These are phyloP conservation scores for Colaptes auratus DNA, from an alignment of 2,113 vertebrate species.

Conservation along the genomic window DNA sequence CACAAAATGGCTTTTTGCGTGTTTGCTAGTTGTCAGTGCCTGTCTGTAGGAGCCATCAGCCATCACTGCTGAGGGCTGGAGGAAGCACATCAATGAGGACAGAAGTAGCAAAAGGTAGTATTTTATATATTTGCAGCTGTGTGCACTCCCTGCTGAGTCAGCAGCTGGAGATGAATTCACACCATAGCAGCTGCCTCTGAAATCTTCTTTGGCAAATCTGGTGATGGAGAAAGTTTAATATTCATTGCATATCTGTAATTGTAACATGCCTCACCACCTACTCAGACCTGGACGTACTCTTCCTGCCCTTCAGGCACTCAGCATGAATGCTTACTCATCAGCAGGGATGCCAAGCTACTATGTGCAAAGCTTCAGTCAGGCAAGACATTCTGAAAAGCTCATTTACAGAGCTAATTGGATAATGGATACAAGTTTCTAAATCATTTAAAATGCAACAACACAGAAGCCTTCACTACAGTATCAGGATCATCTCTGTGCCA, in stretches of 20 bases:
- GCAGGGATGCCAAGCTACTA: not conserved
- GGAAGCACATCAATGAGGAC: accelerated
- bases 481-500: not conserved
- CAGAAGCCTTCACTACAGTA: not conserved
- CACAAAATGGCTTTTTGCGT: not conserved
- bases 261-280: not conserved
- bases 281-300: not conserved
- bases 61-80: not conserved
- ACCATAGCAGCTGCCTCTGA: not conserved
- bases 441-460: not conserved
- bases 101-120: not conserved
- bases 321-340: not conserved
- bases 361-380: not conserved
- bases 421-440: not conserved
- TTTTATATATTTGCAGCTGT: not conserved
- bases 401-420: not conserved
- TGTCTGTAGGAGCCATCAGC: not conserved
- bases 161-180: slow-evolving; percentile 3
- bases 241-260: not conserved
- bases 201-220: not conserved
- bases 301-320: not conserved
- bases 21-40: not conserved
- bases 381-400: not conserved
- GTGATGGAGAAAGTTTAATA: not conserved
- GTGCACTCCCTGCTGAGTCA: not conserved